A percentile compares a stretch with the other conserved stretches of the same genome.
Evolutionary conservation across 2,113 vertebrate species (phyloP).

Genomic region (Eptatretus burgeri): DNA sequence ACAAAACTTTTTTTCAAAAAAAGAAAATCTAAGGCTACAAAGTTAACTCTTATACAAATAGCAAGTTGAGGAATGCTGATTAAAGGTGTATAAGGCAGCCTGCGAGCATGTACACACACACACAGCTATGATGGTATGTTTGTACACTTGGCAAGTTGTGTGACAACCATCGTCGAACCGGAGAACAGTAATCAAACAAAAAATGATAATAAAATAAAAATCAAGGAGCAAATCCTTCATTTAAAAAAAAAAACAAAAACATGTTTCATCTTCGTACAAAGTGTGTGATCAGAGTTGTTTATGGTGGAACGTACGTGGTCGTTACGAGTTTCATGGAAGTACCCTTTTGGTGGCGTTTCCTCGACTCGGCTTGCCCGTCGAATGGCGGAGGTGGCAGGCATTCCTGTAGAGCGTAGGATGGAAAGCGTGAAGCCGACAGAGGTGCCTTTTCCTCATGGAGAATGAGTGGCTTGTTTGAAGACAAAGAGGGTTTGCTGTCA

Average conservation of each 20-base stretch:
- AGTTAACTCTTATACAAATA: too few relatives aligned
- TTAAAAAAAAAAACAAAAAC: neutral
- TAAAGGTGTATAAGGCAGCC: too few relatives aligned
- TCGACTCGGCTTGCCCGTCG: neutral
- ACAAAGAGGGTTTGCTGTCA: conserved; percentile 67
- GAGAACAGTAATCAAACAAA: neutral
- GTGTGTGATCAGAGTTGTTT: neutral
- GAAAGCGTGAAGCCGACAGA: conserved; percentile 59
- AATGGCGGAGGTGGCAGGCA: neutral
- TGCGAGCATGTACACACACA: too few relatives aligned
- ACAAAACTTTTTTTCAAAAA: too few relatives aligned
- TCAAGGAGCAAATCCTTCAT: neutral
- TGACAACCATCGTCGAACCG: too few relatives aligned
- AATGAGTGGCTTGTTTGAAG: conserved; percentile 81
- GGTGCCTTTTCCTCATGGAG: conserved; percentile 87
- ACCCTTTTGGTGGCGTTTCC: neutral
- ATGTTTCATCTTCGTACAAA: neutral
- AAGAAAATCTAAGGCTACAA: too few relatives aligned
- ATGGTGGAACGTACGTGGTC: conserved; percentile 4
- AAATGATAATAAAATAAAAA: neutral
- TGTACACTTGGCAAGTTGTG: too few relatives aligned
- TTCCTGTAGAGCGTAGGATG: conserved; percentile 10
- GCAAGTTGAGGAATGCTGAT: too few relatives aligned
- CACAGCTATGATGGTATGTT: too few relatives aligned
- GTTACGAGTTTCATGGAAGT: neutral